A percentile compares a stretch with the other conserved stretches of the same genome.
Evolutionary conservation across 2,113 vertebrate genomes (phyloP).

Genomic region (Balaenoptera acutorostrata): DNA sequence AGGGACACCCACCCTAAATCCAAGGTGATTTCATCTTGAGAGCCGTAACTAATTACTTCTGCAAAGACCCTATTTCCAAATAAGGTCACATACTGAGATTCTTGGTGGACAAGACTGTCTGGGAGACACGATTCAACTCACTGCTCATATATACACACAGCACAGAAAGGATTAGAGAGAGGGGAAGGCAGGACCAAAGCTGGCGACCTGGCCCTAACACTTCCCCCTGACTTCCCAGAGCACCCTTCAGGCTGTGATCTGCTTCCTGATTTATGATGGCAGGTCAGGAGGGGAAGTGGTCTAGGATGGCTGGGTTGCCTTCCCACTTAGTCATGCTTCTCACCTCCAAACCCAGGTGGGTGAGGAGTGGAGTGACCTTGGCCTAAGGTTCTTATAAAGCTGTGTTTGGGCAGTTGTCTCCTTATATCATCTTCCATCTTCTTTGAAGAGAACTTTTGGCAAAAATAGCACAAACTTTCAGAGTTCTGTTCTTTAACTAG

Average conservation of each 20-base stretch:
- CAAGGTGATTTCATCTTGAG: not conserved
- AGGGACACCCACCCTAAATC: not conserved
- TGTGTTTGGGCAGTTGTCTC: conserved; percentile 39
- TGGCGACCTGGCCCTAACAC: not conserved
- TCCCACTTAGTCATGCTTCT: conserved; percentile 53
- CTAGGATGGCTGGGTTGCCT: conserved; percentile 40
- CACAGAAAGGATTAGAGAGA: not conserved
- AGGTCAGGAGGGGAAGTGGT: conserved; percentile 25
- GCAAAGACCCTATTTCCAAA: not conserved
- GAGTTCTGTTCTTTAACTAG: conserved; percentile 37
- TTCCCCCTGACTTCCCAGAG: not conserved
- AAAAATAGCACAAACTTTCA: conserved; percentile 17
- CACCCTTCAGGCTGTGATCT: not conserved
- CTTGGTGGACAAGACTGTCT: not conserved
- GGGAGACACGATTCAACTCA: not conserved
- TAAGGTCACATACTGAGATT: not conserved
- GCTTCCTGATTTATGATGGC: conserved; percentile 33
- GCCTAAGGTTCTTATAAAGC: not conserved
- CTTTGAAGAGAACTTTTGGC: conserved; percentile 39
- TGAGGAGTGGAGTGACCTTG: not conserved
- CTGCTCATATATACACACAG: not conserved
- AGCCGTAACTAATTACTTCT: not conserved
- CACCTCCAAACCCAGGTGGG: conserved; percentile 7
- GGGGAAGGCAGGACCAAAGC: not conserved
- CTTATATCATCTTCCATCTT: conserved; percentile 33